Conservation (phyloP, 1,140 invertebrate genomes). For the Hylaeus volcanicus region DNA sequence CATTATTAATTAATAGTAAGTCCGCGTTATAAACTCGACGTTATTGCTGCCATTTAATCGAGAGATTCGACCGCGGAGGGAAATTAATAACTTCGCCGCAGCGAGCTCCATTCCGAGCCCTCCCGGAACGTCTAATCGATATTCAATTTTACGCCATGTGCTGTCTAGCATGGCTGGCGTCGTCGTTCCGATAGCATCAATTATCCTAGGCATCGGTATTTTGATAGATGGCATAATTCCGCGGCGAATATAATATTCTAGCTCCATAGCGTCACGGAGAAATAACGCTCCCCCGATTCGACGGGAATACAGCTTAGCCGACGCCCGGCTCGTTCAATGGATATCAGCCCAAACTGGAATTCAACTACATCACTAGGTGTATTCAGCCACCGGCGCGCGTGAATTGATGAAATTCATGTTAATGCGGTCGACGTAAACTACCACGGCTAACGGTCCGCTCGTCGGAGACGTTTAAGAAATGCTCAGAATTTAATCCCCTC, state of each 20-base stretch:
- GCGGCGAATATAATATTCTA: constrained; percentile 64
- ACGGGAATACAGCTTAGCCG: constrained; percentile 33
- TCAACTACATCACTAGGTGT: constrained; percentile 6
- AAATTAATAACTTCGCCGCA: constrained; percentile 64
- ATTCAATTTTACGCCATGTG: constrained; percentile 70
- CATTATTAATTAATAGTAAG: constrained; percentile 57
- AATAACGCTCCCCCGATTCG: constrained; percentile 58
- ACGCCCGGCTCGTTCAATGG: constrained; percentile 22
- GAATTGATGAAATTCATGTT: constrained; percentile 35
- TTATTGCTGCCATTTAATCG: constrained; percentile 61
- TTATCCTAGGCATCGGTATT: constrained; percentile 69
- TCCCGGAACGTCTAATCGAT: constrained; percentile 65
- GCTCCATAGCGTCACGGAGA: constrained; percentile 51
- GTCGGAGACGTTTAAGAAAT: background rate
- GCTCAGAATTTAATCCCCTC: background rate
- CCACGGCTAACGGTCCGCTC: background rate
- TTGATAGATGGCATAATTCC: constrained; percentile 68
- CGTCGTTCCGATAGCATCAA: constrained; percentile 67
- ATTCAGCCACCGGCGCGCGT: constrained; percentile 9
- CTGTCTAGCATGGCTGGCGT: constrained; percentile 68
- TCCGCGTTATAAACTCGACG: constrained; percentile 47
- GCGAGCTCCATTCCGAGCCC: constrained; percentile 51
- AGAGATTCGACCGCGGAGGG: constrained; percentile 51
- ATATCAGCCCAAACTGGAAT: constrained; percentile 33
- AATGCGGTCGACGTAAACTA: constrained; percentile 22